Evolutionary conservation across 2,888 invertebrate genomes (phyloP), one percentile per base, ranked within the genome.

Genomic region (Seira sanloemensis): DNA sequence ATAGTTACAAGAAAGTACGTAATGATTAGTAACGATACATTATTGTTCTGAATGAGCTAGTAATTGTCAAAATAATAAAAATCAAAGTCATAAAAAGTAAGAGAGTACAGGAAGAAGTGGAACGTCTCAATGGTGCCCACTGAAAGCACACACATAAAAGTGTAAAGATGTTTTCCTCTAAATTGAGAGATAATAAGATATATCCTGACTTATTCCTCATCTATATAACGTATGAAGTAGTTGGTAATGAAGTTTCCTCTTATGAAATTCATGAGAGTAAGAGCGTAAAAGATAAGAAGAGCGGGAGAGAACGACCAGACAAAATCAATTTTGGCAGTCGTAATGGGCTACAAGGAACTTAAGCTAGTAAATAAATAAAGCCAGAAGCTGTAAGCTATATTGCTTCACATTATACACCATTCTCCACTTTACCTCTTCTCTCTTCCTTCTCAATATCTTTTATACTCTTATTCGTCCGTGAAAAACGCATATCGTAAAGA

Each of bases 201-300:
- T n/a, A n/a, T n/a, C n/a, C n/a, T n/a, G n/a, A n/a, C n/a, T n/a
- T n/a, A n/a, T n/a, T n/a, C n/a, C n/a, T n/a, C n/a, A n/a, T n/a
- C 37, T 37, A 37, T 37, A 37, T 37, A 12, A 37, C 4, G 37
- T 4, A 37, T 37, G 37, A 37, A 37, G 37, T 37, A 37, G 37
- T 4, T 37, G 12, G 67, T 24, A 23, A 67, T 25, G 23, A 66
- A 66, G 16, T 66, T 25, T 27, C 69, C 37, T 37, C 23, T 72
- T 75, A 65, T 77, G 77, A 77, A 77, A 77, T 77, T 77, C 77
- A 77, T 67, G 67, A 68, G 77, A 26, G 27, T 65, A 25, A 27
- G n/a, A 26, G 26, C 68, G 19, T 77, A 77, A 77, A 77, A 54
- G n/a, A 37, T 37, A 37, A 37, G 37, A 37, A 37, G 37, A 37